Base-by-base conservation (phyloP, 2,888 invertebrate genomes). In the Heteromyza rotundicornis region DNA sequence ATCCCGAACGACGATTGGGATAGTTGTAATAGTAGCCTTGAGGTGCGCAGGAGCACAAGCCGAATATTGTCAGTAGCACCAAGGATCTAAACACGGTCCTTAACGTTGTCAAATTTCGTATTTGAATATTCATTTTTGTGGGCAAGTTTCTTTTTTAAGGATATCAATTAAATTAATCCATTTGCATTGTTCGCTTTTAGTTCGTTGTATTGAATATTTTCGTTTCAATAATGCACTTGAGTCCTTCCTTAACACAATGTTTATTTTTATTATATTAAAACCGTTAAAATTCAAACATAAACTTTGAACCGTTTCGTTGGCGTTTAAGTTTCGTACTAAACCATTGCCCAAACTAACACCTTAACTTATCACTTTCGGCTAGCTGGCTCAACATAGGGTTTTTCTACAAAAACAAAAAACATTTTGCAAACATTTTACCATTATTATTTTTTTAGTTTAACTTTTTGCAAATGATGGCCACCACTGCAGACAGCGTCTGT, bases 1-100 rank as follows among this genome's bases (percentile, higher is more conserved):
- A 60, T 53, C 32, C 53, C 27, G 53, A 5, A 14, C 32, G 53
- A 32, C 40, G 44, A 23, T 63, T 56, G n/a, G 59, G 36, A 53
- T 57, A 55, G 24, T 65, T 60, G 61, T 60, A 69, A 51, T 71
- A 68, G 47, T 74, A 76, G 51, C 59, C 66, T 32, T 71, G 72
- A 2, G 69, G 63, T 16, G 69, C 69, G 63, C 71, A 71, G 24
- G 60, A 55, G 56, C 68, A 65, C 10, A 54, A 66, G 8, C 68
- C 58, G 3, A 72, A 49, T 1, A 60, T 57, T 2, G 73, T 19
- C 16, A 75, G 57, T 23, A 71, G 59, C 51, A 70, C n/a, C 12
- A 51, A 53, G 20, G 2, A 56, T 3, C 14, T 7, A 3, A 40
- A n/a, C 10, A 17, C 2, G 19, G 2, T 47, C 20, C 40, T 7